Percentiles rank a stretch among this genome's conserved stretches.
phyloP scores from a whole-genome alignment of 2,797 vertebrate genomes.

The Streptopelia turtur region DNA sequence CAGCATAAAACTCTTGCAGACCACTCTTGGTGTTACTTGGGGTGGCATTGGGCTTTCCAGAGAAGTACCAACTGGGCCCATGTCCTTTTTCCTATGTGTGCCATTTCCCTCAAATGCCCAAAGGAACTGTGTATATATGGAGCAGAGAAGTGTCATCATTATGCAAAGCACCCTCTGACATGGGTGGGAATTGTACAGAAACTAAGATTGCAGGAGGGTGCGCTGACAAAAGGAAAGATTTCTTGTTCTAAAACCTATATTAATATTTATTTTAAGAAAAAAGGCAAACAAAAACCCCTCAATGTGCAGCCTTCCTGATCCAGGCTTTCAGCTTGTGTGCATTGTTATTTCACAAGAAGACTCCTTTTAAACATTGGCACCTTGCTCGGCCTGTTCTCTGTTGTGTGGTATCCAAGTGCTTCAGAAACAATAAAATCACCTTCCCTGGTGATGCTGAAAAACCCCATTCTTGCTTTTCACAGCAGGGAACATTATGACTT shows the following conservation, averaged over 20 bases:
- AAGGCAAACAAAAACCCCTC: not conserved
- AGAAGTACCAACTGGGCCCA: not conserved
- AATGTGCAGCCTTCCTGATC: not conserved
- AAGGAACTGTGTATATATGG: not conserved
- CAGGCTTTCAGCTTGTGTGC: not conserved
- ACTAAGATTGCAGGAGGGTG: not conserved
- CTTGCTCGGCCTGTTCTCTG: not conserved
- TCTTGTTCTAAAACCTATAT: not conserved
- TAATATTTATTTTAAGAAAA: not conserved
- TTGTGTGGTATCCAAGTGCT: not conserved
- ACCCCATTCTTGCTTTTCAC: not conserved
- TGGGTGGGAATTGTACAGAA: not conserved
- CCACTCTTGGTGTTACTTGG: not conserved
- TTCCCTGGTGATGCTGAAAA: not conserved
- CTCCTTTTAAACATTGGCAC: not conserved
- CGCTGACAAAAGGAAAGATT: not conserved
- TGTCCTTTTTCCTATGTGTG: not conserved
- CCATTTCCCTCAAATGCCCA: not conserved
- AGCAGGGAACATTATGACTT: not conserved
- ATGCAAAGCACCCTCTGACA: not conserved
- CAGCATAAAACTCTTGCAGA: not conserved
- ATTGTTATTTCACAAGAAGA: not conserved
- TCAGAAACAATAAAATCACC: not conserved
- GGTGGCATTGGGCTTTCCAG: not conserved
- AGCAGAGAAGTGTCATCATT: not conserved